Evolutionary conservation across 2,113 vertebrate genomes (phyloP).

Genomic region (Zingel zingel): DNA sequence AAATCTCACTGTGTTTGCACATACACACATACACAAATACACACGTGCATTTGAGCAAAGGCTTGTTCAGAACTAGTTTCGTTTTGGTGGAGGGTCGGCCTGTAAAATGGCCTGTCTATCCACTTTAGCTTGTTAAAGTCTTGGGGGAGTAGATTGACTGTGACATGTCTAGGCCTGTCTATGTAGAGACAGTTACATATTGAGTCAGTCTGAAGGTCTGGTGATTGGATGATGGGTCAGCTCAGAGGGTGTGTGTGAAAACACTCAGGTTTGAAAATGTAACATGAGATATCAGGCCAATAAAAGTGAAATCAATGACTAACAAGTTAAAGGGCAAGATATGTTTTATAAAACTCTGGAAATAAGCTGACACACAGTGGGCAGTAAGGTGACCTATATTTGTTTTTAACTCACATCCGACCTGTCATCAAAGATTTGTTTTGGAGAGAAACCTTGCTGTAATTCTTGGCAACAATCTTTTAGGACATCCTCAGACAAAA

Average conservation of each 20-base stretch:
- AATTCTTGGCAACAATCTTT: background rate
- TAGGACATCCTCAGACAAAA: background rate
- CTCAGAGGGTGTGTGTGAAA: conserved; percentile 24
- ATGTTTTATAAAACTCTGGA: background rate
- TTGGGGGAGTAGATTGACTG: conserved; percentile 68
- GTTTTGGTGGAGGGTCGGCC: conserved; percentile 37
- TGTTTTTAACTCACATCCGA: too few relatives aligned
- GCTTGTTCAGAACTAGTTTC: conserved; percentile 48
- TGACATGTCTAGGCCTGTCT: conserved; percentile 70
- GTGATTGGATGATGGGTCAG: conserved; percentile 55
- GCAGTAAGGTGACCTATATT: background rate
- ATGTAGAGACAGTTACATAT: conserved; percentile 69
- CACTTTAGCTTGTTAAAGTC: conserved; percentile 71
- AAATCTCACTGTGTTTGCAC: conserved; percentile 56
- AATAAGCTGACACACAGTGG: background rate
- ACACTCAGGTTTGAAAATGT: conserved; percentile 26
- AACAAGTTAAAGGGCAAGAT: conserved; percentile 23
- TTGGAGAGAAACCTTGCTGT: background rate
- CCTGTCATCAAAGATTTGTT: background rate
- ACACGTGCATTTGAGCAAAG: background rate
- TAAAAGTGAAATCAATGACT: conserved; percentile 14
- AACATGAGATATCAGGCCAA: conserved; percentile 19
- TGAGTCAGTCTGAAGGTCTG: conserved; percentile 59
- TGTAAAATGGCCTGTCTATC: conserved; percentile 69
- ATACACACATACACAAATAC: background rate